Percentiles rank a stretch among this genome's conserved stretches.
phyloP scores from a whole-genome alignment of 2,797 vertebrate species.

The Chelidonichthys spinosus region DNA sequence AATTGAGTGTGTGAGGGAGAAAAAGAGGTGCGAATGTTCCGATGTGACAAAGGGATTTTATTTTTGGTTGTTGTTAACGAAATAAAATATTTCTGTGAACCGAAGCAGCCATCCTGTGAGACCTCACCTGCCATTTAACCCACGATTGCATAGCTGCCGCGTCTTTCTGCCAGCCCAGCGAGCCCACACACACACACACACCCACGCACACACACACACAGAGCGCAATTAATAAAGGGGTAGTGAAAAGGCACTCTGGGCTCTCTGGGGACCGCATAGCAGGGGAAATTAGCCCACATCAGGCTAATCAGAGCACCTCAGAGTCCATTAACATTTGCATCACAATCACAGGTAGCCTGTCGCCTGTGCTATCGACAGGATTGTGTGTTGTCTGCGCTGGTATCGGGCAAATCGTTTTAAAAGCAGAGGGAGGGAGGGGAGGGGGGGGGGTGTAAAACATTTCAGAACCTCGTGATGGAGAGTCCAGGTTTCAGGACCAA shows the following conservation, averaged over 20 bases:
- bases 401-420: slow-evolving; percentile 9
- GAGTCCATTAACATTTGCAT: slow-evolving; percentile 88
- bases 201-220: slow-evolving; percentile 77
- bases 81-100: not conserved
- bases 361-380: slow-evolving; percentile 49
- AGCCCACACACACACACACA: slow-evolving; percentile 88
- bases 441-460: not conserved
- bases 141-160: slow-evolving; percentile 71
- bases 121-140: slow-evolving; percentile 78
- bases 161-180: slow-evolving; percentile 76
- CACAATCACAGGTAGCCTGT: slow-evolving; percentile 81
- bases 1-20: not conserved
- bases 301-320: slow-evolving; percentile 77
- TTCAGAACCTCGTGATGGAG: not conserved
- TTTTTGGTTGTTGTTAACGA: not conserved
- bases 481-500: slow-evolving; percentile 58
- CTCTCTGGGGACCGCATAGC: slow-evolving; percentile 78
- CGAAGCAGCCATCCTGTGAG: not conserved
- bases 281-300: slow-evolving; percentile 78
- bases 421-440: not conserved
- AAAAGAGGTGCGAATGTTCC: not conserved
- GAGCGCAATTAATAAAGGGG: slow-evolving; percentile 84
- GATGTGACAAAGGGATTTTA: accelerated
- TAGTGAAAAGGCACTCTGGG: slow-evolving; percentile 83
- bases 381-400: slow-evolving; percentile 19